Evolutionary conservation across 2,797 vertebrate genomes (phyloP), one percentile per base, ranked within the genome.

Genomic region (Valencia hispanica): DNA sequence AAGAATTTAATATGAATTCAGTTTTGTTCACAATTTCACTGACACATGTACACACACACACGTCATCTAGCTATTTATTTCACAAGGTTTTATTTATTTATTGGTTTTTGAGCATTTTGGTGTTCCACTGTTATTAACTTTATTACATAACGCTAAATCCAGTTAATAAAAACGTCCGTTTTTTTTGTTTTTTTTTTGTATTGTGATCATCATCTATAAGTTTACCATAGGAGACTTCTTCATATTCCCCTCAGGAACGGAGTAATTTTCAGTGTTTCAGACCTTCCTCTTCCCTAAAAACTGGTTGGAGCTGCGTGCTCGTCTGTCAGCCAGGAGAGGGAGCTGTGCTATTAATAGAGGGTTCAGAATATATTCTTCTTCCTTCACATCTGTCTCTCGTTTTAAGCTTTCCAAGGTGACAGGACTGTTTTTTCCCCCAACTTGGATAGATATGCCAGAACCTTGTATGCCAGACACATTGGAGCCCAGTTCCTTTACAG

Each of bases 271-370:
- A 66, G 39, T 41, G 63, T 43, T 43, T 43, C 36, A 32, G 30
- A 3, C 10, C 25, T 51, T 41, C 25, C 25, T 18, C 22, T 27
- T 45, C 61, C n/a, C 61, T 43, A 80, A 65, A 78, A 79, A 84
- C 77, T 77, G 53, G 32, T 70, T 57, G 70, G 20, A 61, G 34
- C 43, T 90, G 89, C 70, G 78, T 70, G 59, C 84, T 61, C 57
- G 73, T 43, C 1, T 70, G 79, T 74, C 80, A 77, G 72, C 93
- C 94, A 92, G 86, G 41, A 93, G 94, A 90, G 91, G 92, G 89
- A 72, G 92, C 91, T 92, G 87, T 87, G 86, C 82, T 89, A 87
- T 87, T 79, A 87, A 88, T 87, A 89, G 83, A 81, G 63, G 6
- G 69, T 25, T 17, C n/a, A 34, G 27, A 11, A 15, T 36, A n/a